phyloP scores from a whole-genome alignment of 2,888 invertebrate genomes.

The Caenorhabditis sp. region DNA sequence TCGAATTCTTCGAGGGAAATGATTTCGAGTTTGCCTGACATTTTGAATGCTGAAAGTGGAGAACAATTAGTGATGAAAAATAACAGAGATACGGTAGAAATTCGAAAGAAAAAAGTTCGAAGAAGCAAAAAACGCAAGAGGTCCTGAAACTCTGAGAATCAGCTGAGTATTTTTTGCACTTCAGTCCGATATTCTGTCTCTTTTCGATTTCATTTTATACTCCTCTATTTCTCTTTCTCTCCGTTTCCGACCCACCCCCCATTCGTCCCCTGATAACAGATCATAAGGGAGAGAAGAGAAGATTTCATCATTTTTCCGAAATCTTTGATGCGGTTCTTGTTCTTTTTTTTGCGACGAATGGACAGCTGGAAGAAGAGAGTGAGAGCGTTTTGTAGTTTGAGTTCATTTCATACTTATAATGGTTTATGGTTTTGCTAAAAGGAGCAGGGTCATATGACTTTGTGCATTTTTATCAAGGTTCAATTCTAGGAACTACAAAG shows the following conservation, averaged over 20 bases:
- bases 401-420: background rate
- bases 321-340: constrained; percentile 25
- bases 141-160: constrained; percentile 27
- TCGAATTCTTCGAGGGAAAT: constrained; percentile 55
- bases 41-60: constrained; percentile 7
- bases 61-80: background rate
- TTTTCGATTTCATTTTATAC: constrained; percentile 32
- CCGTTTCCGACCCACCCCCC: constrained; percentile 26
- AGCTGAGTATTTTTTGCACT: background rate
- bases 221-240: constrained; percentile 16
- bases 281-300: constrained; percentile 32
- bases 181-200: background rate
- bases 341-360: constrained; percentile 9
- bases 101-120: background rate
- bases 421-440: too few relatives aligned
- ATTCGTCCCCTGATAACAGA: constrained; percentile 38
- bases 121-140: too few relatives aligned
- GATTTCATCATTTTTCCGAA: constrained; percentile 61
- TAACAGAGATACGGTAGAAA: background rate
- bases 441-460: too few relatives aligned
- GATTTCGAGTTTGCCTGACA: constrained; percentile 49
- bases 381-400: constrained; percentile 13
- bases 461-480: too few relatives aligned
- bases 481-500: too few relatives aligned
- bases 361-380: background rate